Evolutionary conservation across 2,113 vertebrate species (phyloP).

Genomic region (Malurus cyaneus): DNA sequence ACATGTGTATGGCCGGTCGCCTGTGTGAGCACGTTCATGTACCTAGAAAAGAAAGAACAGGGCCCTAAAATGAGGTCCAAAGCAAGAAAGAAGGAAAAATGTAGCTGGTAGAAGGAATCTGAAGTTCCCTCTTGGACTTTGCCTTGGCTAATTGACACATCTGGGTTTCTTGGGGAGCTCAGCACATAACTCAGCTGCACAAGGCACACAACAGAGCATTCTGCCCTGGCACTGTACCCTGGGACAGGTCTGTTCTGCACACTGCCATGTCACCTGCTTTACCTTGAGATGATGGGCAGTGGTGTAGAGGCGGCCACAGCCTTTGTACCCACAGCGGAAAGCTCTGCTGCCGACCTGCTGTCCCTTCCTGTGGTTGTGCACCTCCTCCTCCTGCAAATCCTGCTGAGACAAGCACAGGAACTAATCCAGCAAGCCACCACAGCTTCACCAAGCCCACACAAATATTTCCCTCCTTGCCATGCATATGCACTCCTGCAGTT

Average conservation of each 20-base stretch:
- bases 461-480: background rate
- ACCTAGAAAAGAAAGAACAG: constrained; percentile 67
- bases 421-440: background rate
- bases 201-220: background rate
- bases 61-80: background rate
- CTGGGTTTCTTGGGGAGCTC: background rate
- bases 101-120: background rate
- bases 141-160: background rate
- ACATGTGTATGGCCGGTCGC: constrained; percentile 78
- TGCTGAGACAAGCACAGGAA: background rate
- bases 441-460: background rate
- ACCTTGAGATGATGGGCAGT: constrained; percentile 86
- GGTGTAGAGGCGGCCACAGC: constrained; percentile 82
- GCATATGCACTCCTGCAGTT: background rate
- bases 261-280: background rate
- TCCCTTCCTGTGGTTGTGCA: constrained; percentile 62
- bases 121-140: background rate
- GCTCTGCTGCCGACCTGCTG: constrained; percentile 70
- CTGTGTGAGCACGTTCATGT: constrained; percentile 81
- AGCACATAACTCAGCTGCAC: background rate
- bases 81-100: background rate
- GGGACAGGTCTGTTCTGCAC: background rate
- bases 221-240: background rate
- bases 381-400: constrained; percentile 71
- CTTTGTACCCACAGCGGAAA: constrained; percentile 79